phyloP scores from a whole-genome alignment of 1,140 invertebrate genomes.

The Chymomyza costata region DNA sequence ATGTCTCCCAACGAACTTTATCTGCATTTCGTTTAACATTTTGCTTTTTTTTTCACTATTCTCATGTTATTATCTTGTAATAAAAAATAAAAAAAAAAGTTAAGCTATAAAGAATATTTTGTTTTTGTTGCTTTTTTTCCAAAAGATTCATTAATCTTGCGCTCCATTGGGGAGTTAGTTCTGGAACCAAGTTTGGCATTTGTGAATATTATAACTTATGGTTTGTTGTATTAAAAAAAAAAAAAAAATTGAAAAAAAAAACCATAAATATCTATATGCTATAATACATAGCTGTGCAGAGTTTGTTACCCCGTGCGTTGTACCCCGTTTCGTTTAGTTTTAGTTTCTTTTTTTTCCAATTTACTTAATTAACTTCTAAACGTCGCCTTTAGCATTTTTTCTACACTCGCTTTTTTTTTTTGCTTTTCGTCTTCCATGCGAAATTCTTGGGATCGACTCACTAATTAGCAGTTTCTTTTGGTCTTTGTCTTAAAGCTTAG shows the following conservation, averaged over 20 bases:
- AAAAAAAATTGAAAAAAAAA: too few species aligned
- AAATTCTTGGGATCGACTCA: conserved; percentile 37
- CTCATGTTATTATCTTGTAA: too few species aligned
- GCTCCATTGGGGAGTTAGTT: conserved; percentile 17
- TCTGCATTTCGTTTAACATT: too few species aligned
- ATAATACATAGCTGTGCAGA: conserved; percentile 2
- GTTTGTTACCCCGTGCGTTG: conserved; percentile 15
- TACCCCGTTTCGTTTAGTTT: conserved; percentile 5
- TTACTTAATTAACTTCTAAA: conserved; percentile 71
- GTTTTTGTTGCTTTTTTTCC: conserved; percentile 26
- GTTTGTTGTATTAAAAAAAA: too few species aligned
- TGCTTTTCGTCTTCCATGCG: conserved; percentile 26
- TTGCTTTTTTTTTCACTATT: too few species aligned
- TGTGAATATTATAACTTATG: conserved; percentile 37
- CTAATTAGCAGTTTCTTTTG: conserved; percentile 58
- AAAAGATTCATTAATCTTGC: conserved; percentile 56
- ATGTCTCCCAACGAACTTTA: too few species aligned
- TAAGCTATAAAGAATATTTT: too few species aligned
- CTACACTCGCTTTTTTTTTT: conserved; percentile 26
- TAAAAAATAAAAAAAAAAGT: too few species aligned
- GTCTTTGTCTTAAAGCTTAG: too few species aligned
- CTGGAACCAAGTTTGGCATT: too few species aligned
- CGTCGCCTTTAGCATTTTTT: conserved; percentile 56
- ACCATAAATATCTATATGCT: conserved; percentile 11
- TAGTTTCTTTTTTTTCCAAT: conserved; percentile 51